Base-by-base conservation (phyloP, 2,797 vertebrate genomes). In the Clarias fuscus region DNA sequence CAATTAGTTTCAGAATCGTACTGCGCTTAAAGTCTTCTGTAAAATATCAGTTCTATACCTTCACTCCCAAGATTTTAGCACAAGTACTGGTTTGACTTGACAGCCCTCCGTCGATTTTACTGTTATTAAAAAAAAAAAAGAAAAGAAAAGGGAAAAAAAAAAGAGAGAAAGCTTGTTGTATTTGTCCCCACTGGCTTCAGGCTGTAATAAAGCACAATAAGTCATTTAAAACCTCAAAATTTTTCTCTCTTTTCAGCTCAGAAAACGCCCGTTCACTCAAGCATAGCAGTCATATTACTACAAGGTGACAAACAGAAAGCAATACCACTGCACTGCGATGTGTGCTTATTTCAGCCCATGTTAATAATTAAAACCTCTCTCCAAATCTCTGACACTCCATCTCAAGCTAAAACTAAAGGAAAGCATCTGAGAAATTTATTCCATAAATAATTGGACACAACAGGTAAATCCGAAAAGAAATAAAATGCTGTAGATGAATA, bases 351-450 rank as follows among this genome's bases (percentile, higher is more conserved):
- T 82, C 70, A 75, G 58, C 82, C 17, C 15, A 15, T 75, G 86
- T 88, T 56, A 82, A 86, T 86, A 78, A 88, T 88, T 86, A 86
- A 89, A 65, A 81, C 33, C 61, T 68, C 70, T 30, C 70, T 76
- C 24, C 37, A 53, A 87, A 86, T 11, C 37, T 24, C 33, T 75
- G 64, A 7, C 20, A 59, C 70, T 62, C 65, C 22, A 62, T 24
- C 15, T 18, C 43, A 56, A 65, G 15, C 67, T 53, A 59, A n/a
- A 24, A 24, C 18, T 17, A 13, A 27, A 3, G 62, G 10, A 13
- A 86, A 71, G 43, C 71, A 65, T 43, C 83, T 61, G 13, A 72
- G 48, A 68, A 64, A 65, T 80, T 67, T 77, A 87, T 37, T 33
- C 14, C 53, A 33, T 72, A 37, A 65, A 70, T 78, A 37, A 77